These are phyloP conservation scores for Cololabis saira DNA, from an alignment of 2,113 vertebrate genomes.

Conservation along the genomic window DNA sequence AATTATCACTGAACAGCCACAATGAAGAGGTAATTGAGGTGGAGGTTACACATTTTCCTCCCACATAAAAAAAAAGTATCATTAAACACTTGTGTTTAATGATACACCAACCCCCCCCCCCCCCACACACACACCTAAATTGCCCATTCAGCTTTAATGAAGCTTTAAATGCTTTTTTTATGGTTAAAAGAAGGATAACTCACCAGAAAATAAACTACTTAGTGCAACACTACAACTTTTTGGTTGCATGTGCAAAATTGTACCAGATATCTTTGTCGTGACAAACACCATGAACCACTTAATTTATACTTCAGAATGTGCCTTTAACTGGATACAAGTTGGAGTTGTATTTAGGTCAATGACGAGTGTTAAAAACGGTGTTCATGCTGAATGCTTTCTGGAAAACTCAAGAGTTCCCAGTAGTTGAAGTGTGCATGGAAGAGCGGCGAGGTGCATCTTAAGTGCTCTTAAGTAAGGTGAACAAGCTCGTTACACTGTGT, in stretches of 20 bases:
- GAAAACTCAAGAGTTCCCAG: slow-evolving; percentile 14
- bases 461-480: slow-evolving; percentile 44
- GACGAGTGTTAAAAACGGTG: not conserved
- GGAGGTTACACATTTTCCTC: slow-evolving; percentile 63
- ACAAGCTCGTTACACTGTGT: slow-evolving; percentile 42
- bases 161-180: slow-evolving; percentile 21
- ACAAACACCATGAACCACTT: not conserved
- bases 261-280: not conserved
- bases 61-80: slow-evolving; percentile 50
- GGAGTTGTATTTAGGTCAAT: not conserved
- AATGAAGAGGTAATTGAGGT: slow-evolving; percentile 57
- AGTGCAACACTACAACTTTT: not conserved
- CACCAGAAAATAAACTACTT: not conserved
- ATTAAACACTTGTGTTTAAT: slow-evolving; percentile 70
- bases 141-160: slow-evolving; percentile 35
- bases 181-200: slow-evolving; percentile 15
- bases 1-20: slow-evolving; percentile 47
- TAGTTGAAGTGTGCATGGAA: not conserved
- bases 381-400: not conserved
- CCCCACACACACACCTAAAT: slow-evolving; percentile 46
- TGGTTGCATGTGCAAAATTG: not conserved
- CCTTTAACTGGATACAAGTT: not conserved
- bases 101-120: too few relatives aligned
- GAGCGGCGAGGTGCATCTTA: slow-evolving; percentile 23
- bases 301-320: not conserved